Conservation (phyloP, 2,113 vertebrate species). For the Climacteris rufus region DNA sequence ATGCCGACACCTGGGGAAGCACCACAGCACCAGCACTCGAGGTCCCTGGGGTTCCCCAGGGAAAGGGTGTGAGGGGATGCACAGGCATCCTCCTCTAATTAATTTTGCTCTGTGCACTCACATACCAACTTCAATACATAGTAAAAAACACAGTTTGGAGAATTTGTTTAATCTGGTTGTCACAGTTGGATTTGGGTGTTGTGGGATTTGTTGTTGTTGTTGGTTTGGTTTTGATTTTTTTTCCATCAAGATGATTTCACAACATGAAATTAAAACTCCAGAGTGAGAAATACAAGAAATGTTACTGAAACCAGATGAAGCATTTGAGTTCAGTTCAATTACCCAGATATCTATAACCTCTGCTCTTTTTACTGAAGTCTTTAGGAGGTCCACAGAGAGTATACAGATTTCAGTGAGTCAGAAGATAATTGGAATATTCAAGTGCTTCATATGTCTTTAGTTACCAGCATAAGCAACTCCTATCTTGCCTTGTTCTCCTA, state of each 20-base stretch:
- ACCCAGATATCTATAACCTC: background rate
- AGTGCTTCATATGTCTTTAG: background rate
- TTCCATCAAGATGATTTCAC: background rate
- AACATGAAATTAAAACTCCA: background rate
- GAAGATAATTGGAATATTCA: background rate
- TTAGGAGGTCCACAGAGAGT: background rate
- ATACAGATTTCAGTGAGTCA: background rate
- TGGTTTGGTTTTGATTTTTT: background rate
- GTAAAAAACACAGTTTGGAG: background rate
- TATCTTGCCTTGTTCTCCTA: background rate
- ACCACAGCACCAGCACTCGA: rapidly evolving
- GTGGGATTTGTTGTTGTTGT: background rate
- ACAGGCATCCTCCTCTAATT: background rate
- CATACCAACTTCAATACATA: background rate
- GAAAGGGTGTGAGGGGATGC: background rate
- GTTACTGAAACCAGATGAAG: background rate
- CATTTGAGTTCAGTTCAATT: background rate
- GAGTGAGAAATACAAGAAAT: background rate
- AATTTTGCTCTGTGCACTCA: background rate
- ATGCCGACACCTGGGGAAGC: background rate
- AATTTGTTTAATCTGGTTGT: background rate
- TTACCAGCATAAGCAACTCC: background rate
- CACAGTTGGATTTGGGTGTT: background rate
- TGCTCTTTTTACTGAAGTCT: background rate
- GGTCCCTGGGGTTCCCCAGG: background rate